Percentiles rank a stretch among this genome's conserved stretches.
Evolutionary conservation across 1,140 invertebrate genomes (phyloP).

Genomic region (Monochamus saltuarius): DNA sequence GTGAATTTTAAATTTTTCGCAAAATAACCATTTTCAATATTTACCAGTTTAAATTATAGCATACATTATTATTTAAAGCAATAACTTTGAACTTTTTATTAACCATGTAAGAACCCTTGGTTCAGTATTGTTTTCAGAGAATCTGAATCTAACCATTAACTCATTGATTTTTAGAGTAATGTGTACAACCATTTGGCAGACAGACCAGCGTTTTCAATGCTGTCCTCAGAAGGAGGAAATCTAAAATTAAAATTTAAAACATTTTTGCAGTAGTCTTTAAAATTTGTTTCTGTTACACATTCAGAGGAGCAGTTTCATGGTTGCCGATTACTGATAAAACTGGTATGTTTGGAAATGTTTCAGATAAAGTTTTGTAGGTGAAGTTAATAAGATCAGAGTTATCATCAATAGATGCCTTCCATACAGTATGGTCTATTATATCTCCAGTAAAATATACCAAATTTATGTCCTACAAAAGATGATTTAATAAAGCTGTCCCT

Average conservation of each 20-base stretch:
- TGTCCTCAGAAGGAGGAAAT: conserved; percentile 11
- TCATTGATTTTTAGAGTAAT: conserved; percentile 62
- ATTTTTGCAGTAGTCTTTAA: conserved; percentile 15
- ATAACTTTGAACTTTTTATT: conserved; percentile 69
- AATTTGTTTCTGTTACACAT: conserved; percentile 63
- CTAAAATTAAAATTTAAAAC: conserved; percentile 17
- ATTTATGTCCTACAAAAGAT: conserved; percentile 60
- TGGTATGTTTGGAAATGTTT: conserved; percentile 63
- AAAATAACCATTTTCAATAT: conserved; percentile 26
- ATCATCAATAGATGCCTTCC: conserved; percentile 70
- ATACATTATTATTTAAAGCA: conserved; percentile 72
- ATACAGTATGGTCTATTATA: conserved; percentile 79
- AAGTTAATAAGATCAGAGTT: conserved; percentile 64
- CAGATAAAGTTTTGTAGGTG: conserved; percentile 59
- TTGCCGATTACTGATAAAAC: conserved; percentile 81
- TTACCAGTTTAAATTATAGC: conserved; percentile 73
- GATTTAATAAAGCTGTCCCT: background rate
- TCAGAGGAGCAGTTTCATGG: conserved; percentile 83
- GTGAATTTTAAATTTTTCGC: background rate
- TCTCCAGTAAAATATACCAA: conserved; percentile 85
- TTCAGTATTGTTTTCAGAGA: conserved; percentile 61
- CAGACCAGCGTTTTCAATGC: conserved; percentile 14
- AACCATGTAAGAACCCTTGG: conserved; percentile 67
- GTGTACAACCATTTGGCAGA: conserved; percentile 65
- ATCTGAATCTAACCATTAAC: conserved; percentile 62